Evolutionary conservation across 2,797 vertebrate species (phyloP).

Genomic region (Alca torda): DNA sequence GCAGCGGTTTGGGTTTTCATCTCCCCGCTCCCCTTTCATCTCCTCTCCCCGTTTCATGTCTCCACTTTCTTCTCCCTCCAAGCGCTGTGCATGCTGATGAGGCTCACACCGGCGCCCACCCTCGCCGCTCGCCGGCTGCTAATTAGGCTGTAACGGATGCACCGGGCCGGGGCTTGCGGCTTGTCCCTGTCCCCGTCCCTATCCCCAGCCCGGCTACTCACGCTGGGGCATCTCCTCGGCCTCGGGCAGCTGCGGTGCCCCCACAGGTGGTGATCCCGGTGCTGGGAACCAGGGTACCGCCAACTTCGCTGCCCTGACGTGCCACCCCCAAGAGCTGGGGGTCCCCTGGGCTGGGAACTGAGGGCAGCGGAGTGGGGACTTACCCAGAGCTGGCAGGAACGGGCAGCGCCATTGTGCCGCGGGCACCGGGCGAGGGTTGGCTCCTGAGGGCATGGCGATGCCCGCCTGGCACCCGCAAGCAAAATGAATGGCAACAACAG

Average conservation of each 20-base stretch:
- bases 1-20: slow-evolving; percentile 27
- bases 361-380: background rate
- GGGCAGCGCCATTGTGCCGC: accelerated
- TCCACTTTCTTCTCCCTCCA: slow-evolving; percentile 66
- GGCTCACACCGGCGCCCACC: slow-evolving; percentile 15
- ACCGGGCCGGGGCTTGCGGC: background rate
- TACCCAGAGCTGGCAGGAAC: background rate
- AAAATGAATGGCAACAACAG: background rate
- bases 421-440: background rate
- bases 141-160: background rate
- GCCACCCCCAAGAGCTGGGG: background rate
- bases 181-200: background rate
- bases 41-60: slow-evolving; percentile 54
- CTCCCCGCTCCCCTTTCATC: slow-evolving; percentile 42
- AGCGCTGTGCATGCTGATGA: slow-evolving; percentile 58
- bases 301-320: accelerated
- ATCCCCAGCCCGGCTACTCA: accelerated
- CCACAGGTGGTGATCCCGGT: accelerated
- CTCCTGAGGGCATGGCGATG: accelerated
- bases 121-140: background rate
- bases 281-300: accelerated
- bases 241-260: no score
- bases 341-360: background rate
- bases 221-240: accelerated
- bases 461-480: background rate